A percentile compares a stretch with the other conserved stretches of the same genome.
Evolutionary conservation across 2,797 vertebrate genomes (phyloP).

Genomic region (Enteromius trimaculatus): DNA sequence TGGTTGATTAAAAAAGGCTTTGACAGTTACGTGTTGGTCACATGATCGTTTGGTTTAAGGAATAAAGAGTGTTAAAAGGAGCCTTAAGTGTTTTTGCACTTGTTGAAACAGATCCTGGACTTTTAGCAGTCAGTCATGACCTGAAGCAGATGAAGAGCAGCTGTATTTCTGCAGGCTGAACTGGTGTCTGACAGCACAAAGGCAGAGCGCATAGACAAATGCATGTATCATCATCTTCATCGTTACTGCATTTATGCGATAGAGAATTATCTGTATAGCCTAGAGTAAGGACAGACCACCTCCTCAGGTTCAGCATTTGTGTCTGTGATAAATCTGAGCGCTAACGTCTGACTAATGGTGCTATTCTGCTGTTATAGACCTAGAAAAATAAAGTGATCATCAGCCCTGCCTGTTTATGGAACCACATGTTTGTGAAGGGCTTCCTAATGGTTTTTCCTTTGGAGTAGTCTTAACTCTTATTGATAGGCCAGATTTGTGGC

Average conservation of each 20-base stretch:
- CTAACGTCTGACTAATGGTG: conserved; percentile 35
- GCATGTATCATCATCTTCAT: conserved; percentile 15
- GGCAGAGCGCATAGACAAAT: not conserved
- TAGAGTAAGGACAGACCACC: conserved; percentile 4
- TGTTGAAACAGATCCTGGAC: conserved; percentile 11
- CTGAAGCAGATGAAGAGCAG: conserved; percentile 37
- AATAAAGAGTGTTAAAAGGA: not conserved
- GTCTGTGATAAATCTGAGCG: conserved; percentile 30
- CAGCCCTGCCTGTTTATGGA: conserved; percentile 24
- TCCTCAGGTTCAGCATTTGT: not conserved
- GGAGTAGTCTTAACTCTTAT: not conserved
- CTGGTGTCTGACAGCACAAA: conserved; percentile 21
- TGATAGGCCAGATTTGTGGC: not conserved
- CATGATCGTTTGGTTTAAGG: not conserved
- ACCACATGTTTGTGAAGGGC: conserved; percentile 25
- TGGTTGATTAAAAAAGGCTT: not conserved
- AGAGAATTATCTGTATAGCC: conserved; percentile 22
- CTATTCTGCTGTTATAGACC: conserved; percentile 1
- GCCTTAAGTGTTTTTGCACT: not conserved
- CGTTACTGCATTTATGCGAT: conserved; percentile 28
- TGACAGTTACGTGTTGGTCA: not conserved
- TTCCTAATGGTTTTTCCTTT: conserved; percentile 12
- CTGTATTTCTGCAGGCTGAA: conserved; percentile 20
- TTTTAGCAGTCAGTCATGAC: conserved; percentile 20
- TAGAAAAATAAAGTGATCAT: conserved; percentile 16